Percentiles rank a stretch among this genome's conserved stretches.
Conservation (phyloP, 2,797 vertebrate species). For the Sebastes cheni region DNA sequence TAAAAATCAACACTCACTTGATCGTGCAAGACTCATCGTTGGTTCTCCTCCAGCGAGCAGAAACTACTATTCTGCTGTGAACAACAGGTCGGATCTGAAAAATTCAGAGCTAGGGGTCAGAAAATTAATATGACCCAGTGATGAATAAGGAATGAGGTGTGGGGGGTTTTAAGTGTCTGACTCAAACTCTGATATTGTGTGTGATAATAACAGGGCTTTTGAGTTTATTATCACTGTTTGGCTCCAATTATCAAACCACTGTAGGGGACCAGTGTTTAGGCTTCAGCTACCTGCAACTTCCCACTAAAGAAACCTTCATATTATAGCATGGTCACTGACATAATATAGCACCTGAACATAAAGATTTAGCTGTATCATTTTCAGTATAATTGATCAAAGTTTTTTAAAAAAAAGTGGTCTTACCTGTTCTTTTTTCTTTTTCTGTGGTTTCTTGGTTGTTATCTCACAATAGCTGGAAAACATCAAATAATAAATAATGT, state of each 20-base stretch:
- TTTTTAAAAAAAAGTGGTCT: background rate
- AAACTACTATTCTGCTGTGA: constrained; percentile 80
- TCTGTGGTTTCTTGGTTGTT: constrained; percentile 76
- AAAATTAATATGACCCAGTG: background rate
- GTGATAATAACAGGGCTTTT: background rate
- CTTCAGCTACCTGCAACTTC: background rate
- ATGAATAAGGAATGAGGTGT: background rate
- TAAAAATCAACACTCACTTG: constrained; percentile 77
- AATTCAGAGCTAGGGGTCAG: background rate
- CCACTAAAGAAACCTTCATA: background rate
- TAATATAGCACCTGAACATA: background rate
- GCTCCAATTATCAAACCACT: background rate
- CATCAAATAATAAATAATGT: background rate
- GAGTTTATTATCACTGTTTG: background rate
- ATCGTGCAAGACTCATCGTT: constrained; percentile 76
- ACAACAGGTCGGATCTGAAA: constrained; percentile 84
- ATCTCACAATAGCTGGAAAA: constrained; percentile 79
- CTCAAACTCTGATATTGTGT: background rate
- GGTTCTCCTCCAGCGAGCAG: constrained; percentile 82
- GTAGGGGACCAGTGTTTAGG: background rate
- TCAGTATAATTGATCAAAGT: background rate
- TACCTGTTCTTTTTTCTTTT: constrained; percentile 76
- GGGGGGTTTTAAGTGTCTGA: background rate
- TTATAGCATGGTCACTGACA: background rate
- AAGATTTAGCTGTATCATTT: background rate